phyloP scores from a whole-genome alignment of 2,888 invertebrate genomes.

The Agrochola lota region DNA sequence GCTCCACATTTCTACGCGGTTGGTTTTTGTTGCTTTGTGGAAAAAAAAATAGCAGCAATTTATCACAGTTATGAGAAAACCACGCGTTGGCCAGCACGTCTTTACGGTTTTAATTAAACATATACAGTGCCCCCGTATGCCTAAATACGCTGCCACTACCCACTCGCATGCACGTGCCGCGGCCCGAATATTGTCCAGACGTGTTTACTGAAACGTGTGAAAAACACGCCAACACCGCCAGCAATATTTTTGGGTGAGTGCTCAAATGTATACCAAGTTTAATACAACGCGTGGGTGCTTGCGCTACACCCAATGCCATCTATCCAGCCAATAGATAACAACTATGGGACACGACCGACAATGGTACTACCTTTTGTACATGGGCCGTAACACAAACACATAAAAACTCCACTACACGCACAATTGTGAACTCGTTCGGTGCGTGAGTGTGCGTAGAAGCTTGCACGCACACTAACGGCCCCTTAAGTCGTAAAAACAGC shows the following conservation, averaged over 20 bases:
- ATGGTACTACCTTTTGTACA: conserved; percentile 81
- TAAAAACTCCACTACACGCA: conserved; percentile 84
- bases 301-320: conserved; percentile 86
- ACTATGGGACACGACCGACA: conserved; percentile 75
- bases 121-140: conserved; percentile 80
- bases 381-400: conserved; percentile 83
- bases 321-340: conserved; percentile 84
- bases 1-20: conserved; percentile 88
- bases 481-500: conserved; percentile 80
- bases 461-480: conserved; percentile 81
- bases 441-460: conserved; percentile 83
- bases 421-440: conserved; percentile 76
- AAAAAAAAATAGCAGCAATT: conserved; percentile 78
- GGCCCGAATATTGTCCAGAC: conserved; percentile 79
- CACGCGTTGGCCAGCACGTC: conserved; percentile 88
- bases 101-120: conserved; percentile 86
- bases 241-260: conserved; percentile 82
- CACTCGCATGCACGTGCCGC: conserved; percentile 76
- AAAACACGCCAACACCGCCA: conserved; percentile 72
- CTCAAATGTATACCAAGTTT: conserved; percentile 63
- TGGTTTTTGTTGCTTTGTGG: conserved; percentile 85
- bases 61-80: conserved; percentile 90
- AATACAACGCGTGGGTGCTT: conserved; percentile 56
- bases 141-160: conserved; percentile 79
- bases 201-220: conserved; percentile 80